Evolutionary conservation across 1,140 invertebrate genomes (phyloP).

Genomic region (Sitobion miscanthi): DNA sequence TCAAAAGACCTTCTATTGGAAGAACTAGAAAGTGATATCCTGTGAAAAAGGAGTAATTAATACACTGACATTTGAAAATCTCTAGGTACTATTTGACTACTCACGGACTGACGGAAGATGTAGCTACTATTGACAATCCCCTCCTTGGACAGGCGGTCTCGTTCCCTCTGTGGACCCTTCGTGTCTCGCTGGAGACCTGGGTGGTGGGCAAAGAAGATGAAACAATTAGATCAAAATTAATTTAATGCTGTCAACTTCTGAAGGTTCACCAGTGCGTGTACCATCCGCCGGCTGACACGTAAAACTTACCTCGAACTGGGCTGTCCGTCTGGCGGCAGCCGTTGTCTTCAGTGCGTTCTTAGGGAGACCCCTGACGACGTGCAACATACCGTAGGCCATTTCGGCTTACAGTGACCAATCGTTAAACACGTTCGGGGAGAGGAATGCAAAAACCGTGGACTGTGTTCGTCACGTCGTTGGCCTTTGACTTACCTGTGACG

Average conservation of each 20-base stretch:
- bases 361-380: slow-evolving; percentile 11
- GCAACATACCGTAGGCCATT: slow-evolving; percentile 39
- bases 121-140: neutral
- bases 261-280: no score
- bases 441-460: neutral
- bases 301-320: neutral
- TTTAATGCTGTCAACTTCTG: neutral
- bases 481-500: neutral
- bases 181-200: neutral
- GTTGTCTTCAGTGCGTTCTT: slow-evolving; percentile 4
- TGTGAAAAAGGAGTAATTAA: neutral
- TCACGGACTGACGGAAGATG: neutral
- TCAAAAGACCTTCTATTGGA: slow-evolving; percentile 15
- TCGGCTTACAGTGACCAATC: neutral
- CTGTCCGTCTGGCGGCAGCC: neutral
- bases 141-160: neutral
- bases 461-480: neutral
- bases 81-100: neutral
- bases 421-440: neutral
- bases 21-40: neutral
- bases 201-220: no score
- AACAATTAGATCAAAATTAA: neutral
- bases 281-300: neutral
- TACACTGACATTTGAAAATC: neutral
- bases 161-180: neutral